Evolutionary conservation across 2,113 vertebrate species (phyloP).

Genomic region (Serilophus lunatus): DNA sequence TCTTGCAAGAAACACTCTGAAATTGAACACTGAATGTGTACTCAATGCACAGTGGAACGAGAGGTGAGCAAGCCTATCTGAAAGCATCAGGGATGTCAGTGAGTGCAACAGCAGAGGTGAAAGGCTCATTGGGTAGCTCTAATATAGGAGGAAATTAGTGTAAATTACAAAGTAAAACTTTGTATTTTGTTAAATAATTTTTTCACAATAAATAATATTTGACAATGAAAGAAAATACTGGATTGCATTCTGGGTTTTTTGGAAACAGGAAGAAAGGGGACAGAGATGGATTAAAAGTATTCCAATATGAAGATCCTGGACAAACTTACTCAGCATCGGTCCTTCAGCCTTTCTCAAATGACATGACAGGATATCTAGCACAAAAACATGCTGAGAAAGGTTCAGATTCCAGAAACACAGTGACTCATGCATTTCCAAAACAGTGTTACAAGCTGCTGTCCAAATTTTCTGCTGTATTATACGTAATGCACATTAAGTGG

Average conservation of each 20-base stretch:
- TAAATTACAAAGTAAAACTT: not conserved
- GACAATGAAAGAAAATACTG: not conserved
- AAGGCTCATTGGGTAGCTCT: not conserved
- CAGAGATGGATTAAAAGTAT: not conserved
- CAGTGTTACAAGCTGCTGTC: constrained; percentile 16
- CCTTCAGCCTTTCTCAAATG: not conserved
- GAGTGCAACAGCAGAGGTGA: not conserved
- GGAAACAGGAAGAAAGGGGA: not conserved
- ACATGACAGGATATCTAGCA: not conserved
- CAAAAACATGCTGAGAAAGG: constrained; percentile 32
- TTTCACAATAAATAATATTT: not conserved
- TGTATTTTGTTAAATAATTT: too few species aligned
- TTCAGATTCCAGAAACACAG: constrained; percentile 16
- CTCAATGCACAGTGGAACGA: not conserved
- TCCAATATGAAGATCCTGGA: not conserved
- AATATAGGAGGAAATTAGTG: not conserved
- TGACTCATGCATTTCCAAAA: constrained; percentile 56
- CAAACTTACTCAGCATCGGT: not conserved
- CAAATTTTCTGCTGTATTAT: constrained; percentile 14
- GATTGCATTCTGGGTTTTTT: not conserved
- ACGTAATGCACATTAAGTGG: not conserved
- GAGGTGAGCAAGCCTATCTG: not conserved
- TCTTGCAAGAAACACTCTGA: not conserved
- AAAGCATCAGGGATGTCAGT: not conserved
- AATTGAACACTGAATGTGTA: not conserved